Evolutionary conservation across 2,797 vertebrate species (phyloP), one percentile per base, ranked within the genome.

Genomic region (Melanogrammus aeglefinus): DNA sequence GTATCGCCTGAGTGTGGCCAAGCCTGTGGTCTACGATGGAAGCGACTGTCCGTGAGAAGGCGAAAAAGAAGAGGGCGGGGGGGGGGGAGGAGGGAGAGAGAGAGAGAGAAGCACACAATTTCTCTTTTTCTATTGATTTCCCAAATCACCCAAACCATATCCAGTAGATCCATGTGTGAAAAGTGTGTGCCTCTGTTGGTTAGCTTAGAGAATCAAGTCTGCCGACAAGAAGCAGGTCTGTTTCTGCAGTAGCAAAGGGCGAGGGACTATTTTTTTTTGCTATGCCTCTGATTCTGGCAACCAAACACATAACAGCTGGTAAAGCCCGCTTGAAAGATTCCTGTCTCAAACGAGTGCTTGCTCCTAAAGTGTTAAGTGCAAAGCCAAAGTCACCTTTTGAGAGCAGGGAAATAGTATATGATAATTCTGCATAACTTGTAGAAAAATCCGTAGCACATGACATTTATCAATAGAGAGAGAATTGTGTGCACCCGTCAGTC

Each of bases 1-100:
- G 82, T 99, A 97, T 88, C 96, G 94, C 77, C 93, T 99, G 92
- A 93, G 93, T 10, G 82, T 97, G 9, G 95, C 96, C 86, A 90
- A 95, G 76, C 94, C 96, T 1, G 91, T 96, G 81, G 93, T 96
- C 91, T 96, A 96, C 5, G 96, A 97, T 24, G 96, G 96, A 86
- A 96, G 93, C 0, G 96, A 96, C 87, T 92, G 94, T 86, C 93
- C 89, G 14, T 96, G 94, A 92, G 41, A 1, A 3, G 21, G 4
- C 14, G 74, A 79, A 66, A 33, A 38, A 51, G 39, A 70, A 39
- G 16, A 63, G 72, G 41, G 14, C 8, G 57, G 6, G 38, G 21
- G 51, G 21, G 44, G 4, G 44, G 13, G 44, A 41, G 14, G 9
- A n/a, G n/a, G 27, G 63, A n/a, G 24, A 47, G n/a, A 21, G 38